Base-by-base conservation (phyloP, 2,797 vertebrate species). In the Myoxocephalus aenaeus region DNA sequence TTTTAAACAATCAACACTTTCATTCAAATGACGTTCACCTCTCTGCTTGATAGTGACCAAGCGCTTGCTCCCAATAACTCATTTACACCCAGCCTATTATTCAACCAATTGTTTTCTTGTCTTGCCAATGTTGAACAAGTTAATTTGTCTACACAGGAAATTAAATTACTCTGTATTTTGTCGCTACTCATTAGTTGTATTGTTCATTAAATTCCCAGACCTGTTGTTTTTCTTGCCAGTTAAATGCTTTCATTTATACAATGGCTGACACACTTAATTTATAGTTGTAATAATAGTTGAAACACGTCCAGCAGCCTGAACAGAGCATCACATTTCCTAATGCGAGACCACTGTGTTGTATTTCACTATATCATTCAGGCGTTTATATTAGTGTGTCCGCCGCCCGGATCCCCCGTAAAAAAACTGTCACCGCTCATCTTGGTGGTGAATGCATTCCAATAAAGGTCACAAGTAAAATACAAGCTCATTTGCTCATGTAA, bases 91-190 rank as follows among this genome's bases (percentile, higher is more conserved):
- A 4, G 53, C 1, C 56, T 8, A 32, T 80, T 51, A 77, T 64
- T 79, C 79, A 76, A 29, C 59, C 76, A 25, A 36, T 63, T 38
- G 58, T 58, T 75, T 70, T 53, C 36, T 48, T 67, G 62, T 67
- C 73, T 70, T 75, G 7, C 15, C 20, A 5, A 0, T 9, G 29
- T 27, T 40, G 4, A 78, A 57, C 48, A 25, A 65, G 29, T 34
- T 57, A 0, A 74, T 87, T 69, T 32, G 13, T 70, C 59, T 14
- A 15, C 67, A 32, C 58, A 8, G 54, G 40, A 48, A 65, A 68
- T 59, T 0, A 65, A 77, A 67, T 34, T 1, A 65, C 67, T 65
- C 67, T 5, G 15, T 64, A 27, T 44, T 69, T 51, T 64, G 4
- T 22, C 27, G 64, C 44, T 14, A n/a, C 54, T 77, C 73, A 66